Percentiles rank a stretch among this genome's conserved stretches.
These are phyloP conservation scores for Ahaetulla prasina DNA, from an alignment of 2,113 vertebrate species.

Conservation along the genomic window DNA sequence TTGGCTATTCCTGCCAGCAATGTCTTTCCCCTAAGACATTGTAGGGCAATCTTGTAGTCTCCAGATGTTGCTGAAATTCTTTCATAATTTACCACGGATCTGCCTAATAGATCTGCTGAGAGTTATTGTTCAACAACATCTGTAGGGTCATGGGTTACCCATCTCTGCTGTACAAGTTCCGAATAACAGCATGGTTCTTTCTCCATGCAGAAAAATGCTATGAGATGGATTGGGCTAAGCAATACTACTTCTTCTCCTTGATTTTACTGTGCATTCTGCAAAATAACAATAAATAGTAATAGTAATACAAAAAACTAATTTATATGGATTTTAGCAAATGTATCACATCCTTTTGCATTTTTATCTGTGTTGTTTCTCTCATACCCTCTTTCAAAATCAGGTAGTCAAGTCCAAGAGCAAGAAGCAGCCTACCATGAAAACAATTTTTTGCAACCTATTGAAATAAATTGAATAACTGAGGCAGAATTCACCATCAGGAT, in stretches of 20 bases:
- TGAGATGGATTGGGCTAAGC: not conserved
- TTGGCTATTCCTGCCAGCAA: too few relatives aligned
- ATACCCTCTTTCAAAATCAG: not conserved
- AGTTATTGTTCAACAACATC: not conserved
- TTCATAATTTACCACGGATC: not conserved
- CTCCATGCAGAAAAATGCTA: not conserved
- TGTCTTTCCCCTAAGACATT: not conserved
- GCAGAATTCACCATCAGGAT: slow-evolving; percentile 24
- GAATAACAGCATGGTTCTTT: not conserved
- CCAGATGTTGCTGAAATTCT: not conserved
- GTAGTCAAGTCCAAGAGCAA: not conserved
- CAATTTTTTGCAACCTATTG: not conserved
- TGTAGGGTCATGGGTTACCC: not conserved
- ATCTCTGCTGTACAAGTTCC: not conserved
- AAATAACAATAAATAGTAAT: not conserved
- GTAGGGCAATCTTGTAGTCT: not conserved
- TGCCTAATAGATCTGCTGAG: not conserved
- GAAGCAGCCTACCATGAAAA: slow-evolving; percentile 22
- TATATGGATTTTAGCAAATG: not conserved
- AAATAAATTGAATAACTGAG: slow-evolving; percentile 38
- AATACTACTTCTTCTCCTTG: not conserved
- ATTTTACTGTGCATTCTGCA: not conserved
- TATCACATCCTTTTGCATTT: not conserved
- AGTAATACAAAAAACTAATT: not conserved
- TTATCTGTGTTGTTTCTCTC: not conserved